Conservation (phyloP, 2,113 vertebrate genomes). For the Myrmecophaga tridactyla region DNA sequence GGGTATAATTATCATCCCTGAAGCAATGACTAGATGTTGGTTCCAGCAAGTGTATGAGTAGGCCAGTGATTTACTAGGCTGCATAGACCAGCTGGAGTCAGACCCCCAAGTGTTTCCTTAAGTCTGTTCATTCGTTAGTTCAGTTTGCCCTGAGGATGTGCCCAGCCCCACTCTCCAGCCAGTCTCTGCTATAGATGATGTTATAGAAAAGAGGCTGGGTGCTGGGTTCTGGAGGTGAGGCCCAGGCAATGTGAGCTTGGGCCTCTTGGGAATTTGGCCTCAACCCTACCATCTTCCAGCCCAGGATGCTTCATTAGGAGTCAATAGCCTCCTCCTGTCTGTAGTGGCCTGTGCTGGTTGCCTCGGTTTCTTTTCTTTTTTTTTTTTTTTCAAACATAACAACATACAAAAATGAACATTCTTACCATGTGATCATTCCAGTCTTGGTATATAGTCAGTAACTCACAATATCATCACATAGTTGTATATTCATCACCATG, state of each 20-base stretch:
- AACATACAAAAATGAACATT: too few species aligned
- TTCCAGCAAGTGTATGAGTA: neutral
- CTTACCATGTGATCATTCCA: too few species aligned
- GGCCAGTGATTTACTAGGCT: neutral
- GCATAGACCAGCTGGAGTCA: neutral
- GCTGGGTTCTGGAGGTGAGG: neutral
- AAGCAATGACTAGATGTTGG: neutral
- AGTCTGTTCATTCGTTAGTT: neutral
- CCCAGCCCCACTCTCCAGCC: neutral
- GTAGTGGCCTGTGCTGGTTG: too few species aligned
- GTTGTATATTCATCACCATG: too few species aligned
- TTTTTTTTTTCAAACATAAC: too few species aligned
- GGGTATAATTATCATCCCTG: neutral
- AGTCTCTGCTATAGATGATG: neutral
- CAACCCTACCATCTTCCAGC: fast-evolving
- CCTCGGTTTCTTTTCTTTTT: neutral
- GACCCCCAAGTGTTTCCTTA: neutral
- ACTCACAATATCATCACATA: too few species aligned
- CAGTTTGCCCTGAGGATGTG: neutral
- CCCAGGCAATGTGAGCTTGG: neutral
- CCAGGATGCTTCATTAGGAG: neutral
- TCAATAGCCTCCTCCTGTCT: fast-evolving
- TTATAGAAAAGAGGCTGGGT: neutral
- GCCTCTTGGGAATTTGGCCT: neutral
- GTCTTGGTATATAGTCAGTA: too few species aligned